Base-by-base conservation (phyloP, 1,140 invertebrate genomes). In the Drosophila ohnishii region DNA sequence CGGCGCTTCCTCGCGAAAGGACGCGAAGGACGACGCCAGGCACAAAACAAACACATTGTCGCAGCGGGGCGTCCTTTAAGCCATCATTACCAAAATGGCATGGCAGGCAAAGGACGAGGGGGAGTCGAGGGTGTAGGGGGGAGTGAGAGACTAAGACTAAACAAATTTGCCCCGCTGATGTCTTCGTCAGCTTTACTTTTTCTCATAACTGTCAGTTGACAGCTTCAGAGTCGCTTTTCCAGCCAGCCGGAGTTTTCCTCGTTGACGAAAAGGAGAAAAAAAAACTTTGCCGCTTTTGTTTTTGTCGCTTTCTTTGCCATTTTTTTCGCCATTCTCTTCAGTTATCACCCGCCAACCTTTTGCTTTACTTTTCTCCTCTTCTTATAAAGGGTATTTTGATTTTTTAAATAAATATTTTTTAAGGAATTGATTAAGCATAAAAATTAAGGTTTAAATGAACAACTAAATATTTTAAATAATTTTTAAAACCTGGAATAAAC, bases 171-270 rank as follows among this genome's bases (percentile, higher is more conserved):
- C 78, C 74, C 77, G 69, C 74, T 87, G 83, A 84, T 84, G 84
- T 78, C 75, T 87, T 83, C 84, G 80, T 88, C 83, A 88, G 83
- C 83, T 87, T 87, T 88, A 83, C 83, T 88, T 88, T 87, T 87
- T 88, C 83, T 88, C 83, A 87, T 87, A 87, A 87, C 80, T 87
- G 83, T 87, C 83, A 88, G 83, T 81, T 85, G 81, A 85, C 81
- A 82, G 81, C 74, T 74, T 75, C 78, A 82, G 83, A 81, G 81
- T 81, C 72, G 82, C 83, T 56, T 76, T 77, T 56, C 56, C 55
- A 65, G 62, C 67, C 69, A 60, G 63, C 60, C 69, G 37, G 66
- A 71, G 69, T 59, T 72, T 70, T 75, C 44, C 42, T 66, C 50
- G 59, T 48, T 65, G 69, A 48, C 69, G 69, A 56, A 75, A 64